phyloP scores from a whole-genome alignment of 2,888 invertebrate species.

The Lasioglossum figueresi region DNA sequence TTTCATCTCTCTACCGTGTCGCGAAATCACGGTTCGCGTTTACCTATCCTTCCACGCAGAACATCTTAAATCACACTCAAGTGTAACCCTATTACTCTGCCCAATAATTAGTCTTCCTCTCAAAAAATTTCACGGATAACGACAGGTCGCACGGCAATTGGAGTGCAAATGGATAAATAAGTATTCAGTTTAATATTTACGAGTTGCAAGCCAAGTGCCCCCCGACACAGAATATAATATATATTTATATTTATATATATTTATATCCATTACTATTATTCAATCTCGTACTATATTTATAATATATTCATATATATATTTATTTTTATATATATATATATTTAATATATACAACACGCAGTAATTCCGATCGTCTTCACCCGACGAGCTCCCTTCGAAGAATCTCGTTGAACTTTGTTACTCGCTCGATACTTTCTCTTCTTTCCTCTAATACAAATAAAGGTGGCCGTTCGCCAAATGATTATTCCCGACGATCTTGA shows the following conservation, averaged over 20 bases:
- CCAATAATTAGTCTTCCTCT: conserved; percentile 75
- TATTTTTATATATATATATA: conserved; percentile 67
- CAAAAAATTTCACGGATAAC: conserved; percentile 80
- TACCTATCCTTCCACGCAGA: conserved; percentile 29
- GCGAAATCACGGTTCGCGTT: conserved; percentile 6
- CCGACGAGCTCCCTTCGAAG: conserved; percentile 53
- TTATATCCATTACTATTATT: conserved; percentile 76
- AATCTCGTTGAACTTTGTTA: neutral
- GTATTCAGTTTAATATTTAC: conserved; percentile 71
- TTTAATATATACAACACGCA: conserved; percentile 82
- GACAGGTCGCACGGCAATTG: conserved; percentile 80
- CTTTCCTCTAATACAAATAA: neutral
- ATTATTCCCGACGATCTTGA: neutral
- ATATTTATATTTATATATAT: conserved; percentile 27
- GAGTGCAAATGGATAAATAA: conserved; percentile 77
- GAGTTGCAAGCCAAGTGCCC: conserved; percentile 80
- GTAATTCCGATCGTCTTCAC: conserved; percentile 67
- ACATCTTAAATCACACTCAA: conserved; percentile 58
- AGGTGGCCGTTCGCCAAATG: neutral
- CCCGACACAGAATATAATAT: conserved; percentile 74
- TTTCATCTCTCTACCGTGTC: neutral
- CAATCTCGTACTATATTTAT: conserved; percentile 76
- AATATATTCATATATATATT: conserved; percentile 77
- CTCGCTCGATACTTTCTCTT: conserved; percentile 27
- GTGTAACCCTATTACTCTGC: conserved; percentile 72